These are phyloP conservation scores for Stenolophus ochropezus DNA, from an alignment of 2,888 invertebrate species.

Conservation along the genomic window DNA sequence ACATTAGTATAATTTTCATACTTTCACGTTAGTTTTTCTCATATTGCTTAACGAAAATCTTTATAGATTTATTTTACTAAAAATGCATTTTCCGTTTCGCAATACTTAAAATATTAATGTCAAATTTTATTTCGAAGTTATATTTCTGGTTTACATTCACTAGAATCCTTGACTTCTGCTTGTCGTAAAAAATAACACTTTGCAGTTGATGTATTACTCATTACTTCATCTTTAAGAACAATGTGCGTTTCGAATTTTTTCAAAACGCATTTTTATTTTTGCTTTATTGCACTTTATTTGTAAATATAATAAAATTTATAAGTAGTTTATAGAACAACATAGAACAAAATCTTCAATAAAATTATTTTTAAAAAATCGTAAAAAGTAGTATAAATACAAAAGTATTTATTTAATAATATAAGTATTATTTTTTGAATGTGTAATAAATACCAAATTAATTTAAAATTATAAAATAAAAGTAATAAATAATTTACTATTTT, in stretches of 20 bases:
- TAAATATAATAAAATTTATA: too few species aligned
- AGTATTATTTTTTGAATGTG: too few species aligned
- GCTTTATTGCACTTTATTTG: too few species aligned
- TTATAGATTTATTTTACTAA: neutral
- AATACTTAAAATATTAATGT: neutral
- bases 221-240: neutral
- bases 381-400: too few species aligned
- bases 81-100: neutral
- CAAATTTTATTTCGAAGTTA: neutral
- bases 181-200: neutral
- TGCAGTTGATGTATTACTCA: neutral
- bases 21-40: constrained; percentile 34
- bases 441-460: too few species aligned
- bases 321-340: too few species aligned
- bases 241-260: neutral
- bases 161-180: neutral
- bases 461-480: too few species aligned
- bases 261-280: too few species aligned
- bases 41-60: constrained; percentile 19
- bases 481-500: too few species aligned
- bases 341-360: too few species aligned
- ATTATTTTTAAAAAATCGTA: too few species aligned
- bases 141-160: neutral
- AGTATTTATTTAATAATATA: too few species aligned
- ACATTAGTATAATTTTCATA: constrained; percentile 42